Conservation (phyloP, 2,113 vertebrate species). For the Plecotus auritus region DNA sequence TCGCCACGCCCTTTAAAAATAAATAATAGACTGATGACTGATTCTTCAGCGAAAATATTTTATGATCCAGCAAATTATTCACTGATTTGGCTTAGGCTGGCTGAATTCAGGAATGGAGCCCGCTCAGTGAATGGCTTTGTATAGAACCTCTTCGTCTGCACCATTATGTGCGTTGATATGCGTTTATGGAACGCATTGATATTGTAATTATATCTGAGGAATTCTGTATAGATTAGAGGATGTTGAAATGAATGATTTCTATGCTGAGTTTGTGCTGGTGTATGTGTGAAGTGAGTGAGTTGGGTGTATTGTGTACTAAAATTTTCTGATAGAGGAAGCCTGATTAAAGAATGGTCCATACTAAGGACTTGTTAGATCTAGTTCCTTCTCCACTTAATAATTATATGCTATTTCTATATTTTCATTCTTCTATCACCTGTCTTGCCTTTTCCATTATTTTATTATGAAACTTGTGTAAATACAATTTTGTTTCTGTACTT, state of each 20-base stretch:
- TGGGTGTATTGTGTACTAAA: slow-evolving; percentile 87
- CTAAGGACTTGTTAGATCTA: slow-evolving; percentile 92
- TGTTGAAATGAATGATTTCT: slow-evolving; percentile 82
- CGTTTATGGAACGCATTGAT: slow-evolving; percentile 76
- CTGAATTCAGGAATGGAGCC: slow-evolving; percentile 80
- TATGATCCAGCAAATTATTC: slow-evolving; percentile 78
- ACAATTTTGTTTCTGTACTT: slow-evolving; percentile 88
- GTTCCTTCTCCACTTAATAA: slow-evolving; percentile 90
- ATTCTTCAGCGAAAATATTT: slow-evolving; percentile 78
- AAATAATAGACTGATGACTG: slow-evolving; percentile 77
- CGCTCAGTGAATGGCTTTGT: slow-evolving; percentile 83
- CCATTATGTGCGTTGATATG: slow-evolving; percentile 74
- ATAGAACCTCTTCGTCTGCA: slow-evolving; percentile 83
- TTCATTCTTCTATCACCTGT: slow-evolving; percentile 85
- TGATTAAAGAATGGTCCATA: slow-evolving; percentile 84
- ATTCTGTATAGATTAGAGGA: slow-evolving; percentile 90
- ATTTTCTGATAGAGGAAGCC: slow-evolving; percentile 88
- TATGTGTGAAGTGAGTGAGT: slow-evolving; percentile 95
- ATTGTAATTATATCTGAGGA: slow-evolving; percentile 81
- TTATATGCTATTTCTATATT: slow-evolving; percentile 88
- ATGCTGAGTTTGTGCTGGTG: slow-evolving; percentile 83
- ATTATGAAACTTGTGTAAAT: slow-evolving; percentile 97
- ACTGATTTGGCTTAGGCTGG: slow-evolving; percentile 82
- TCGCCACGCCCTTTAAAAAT: slow-evolving; percentile 15
- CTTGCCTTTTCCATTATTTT: slow-evolving; percentile 88